A percentile compares a stretch with the other conserved stretches of the same genome.
Conservation (phyloP, 2,113 vertebrate genomes). For the Myotis davidii region DNA sequence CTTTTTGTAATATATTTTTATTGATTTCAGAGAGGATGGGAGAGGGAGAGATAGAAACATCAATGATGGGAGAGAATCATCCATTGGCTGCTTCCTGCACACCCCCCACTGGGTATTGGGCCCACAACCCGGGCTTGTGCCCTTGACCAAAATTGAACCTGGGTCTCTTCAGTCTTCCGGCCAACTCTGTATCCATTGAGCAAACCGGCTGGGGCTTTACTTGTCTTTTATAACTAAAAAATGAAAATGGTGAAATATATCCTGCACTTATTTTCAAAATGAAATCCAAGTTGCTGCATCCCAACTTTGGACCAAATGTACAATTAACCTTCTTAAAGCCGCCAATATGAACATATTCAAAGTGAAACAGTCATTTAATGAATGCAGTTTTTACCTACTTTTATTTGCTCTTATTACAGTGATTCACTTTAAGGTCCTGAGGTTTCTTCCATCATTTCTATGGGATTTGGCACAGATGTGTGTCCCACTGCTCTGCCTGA, state of each 20-base stretch:
- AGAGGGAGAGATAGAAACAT: too few relatives aligned
- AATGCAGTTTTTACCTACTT: conserved; percentile 2
- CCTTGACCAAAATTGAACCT: too few relatives aligned
- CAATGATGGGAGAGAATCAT: too few relatives aligned
- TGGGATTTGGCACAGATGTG: conserved; percentile 47
- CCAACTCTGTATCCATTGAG: too few relatives aligned
- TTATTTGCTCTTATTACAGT: conserved; percentile 55
- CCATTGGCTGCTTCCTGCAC: too few relatives aligned
- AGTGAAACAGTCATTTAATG: not conserved
- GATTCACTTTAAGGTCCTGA: not conserved
- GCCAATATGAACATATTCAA: conserved; percentile 34
- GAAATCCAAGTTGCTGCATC: not conserved
- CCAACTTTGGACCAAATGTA: not conserved
- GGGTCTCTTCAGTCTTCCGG: too few relatives aligned
- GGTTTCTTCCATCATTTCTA: conserved; percentile 47
- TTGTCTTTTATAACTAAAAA: too few relatives aligned
- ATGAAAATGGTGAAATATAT: not conserved
- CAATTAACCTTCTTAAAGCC: not conserved
- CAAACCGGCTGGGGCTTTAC: too few relatives aligned
- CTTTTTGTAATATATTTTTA: conserved; percentile 9
- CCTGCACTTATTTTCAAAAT: conserved; percentile 7
- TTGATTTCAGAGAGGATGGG: too few relatives aligned
- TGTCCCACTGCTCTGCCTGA: conserved; percentile 14
- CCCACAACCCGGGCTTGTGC: too few relatives aligned
- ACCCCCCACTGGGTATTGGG: too few relatives aligned